Conservation (phyloP, 1,140 invertebrate genomes). For the Monomorium pharaonis region DNA sequence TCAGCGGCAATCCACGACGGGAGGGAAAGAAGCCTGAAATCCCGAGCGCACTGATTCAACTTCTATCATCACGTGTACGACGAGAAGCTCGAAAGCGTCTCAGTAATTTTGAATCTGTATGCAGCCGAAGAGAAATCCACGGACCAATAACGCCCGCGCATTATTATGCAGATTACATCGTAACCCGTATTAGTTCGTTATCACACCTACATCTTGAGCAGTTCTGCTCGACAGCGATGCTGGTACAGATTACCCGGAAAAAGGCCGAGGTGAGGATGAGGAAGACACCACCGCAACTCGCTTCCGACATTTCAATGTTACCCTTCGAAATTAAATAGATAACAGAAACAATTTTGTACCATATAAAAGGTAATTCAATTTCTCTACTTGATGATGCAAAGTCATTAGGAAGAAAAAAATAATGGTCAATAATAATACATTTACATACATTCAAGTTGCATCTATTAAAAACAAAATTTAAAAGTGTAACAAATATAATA, state of each 20-base stretch:
- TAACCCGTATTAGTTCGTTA: conserved; percentile 85
- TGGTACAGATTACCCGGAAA: conserved; percentile 60
- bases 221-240: conserved; percentile 46
- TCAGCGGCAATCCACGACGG: conserved; percentile 51
- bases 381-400: not conserved
- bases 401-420: not conserved
- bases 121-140: conserved; percentile 82
- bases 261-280: conserved; percentile 47
- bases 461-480: not conserved
- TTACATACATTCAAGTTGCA: not conserved
- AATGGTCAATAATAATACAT: not conserved
- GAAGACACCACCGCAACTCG: conserved; percentile 46
- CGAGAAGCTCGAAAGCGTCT: conserved; percentile 62
- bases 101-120: conserved; percentile 85
- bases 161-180: conserved; percentile 85
- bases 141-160: conserved; percentile 80
- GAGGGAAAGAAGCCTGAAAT: conserved; percentile 37
- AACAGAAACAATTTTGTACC: not conserved
- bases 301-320: conserved; percentile 55
- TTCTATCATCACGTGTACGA: conserved; percentile 54
- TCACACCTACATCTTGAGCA: conserved; percentile 83
- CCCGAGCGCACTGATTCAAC: conserved; percentile 59
- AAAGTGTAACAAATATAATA: not conserved
- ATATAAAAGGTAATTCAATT: conserved; percentile 1
- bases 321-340: conserved; percentile 36